Percentiles rank a stretch among this genome's conserved stretches.
Conservation (phyloP, 2,113 vertebrate genomes). For the Bagarius yarrelli region DNA sequence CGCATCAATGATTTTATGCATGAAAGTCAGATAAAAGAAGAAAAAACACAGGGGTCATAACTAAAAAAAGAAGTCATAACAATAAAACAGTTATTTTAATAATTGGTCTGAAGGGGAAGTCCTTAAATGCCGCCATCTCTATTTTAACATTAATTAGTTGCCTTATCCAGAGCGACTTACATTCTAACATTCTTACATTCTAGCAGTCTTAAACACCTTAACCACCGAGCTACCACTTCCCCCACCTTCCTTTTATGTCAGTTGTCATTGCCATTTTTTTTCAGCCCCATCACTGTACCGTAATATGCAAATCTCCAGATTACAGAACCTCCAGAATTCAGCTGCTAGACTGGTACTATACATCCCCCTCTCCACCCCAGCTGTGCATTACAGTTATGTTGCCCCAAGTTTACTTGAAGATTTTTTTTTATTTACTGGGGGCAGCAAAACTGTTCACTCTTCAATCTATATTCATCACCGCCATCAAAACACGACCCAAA, state of each 20-base stretch:
- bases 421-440: too few relatives aligned
- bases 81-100: neutral
- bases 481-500: neutral
- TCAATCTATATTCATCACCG: neutral
- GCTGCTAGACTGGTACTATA: neutral
- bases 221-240: too few relatives aligned
- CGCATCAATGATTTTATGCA: too few relatives aligned
- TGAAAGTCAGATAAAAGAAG: too few relatives aligned
- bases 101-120: neutral
- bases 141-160: neutral
- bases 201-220: too few relatives aligned
- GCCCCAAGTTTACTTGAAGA: neutral
- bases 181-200: too few relatives aligned
- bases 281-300: neutral
- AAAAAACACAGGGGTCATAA: too few relatives aligned
- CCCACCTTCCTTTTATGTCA: neutral
- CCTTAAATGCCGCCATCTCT: neutral
- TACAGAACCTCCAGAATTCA: neutral
- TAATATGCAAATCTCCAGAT: neutral
- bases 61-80: too few relatives aligned
- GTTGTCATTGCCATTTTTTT: neutral
- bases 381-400: neutral
- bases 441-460: too few relatives aligned
- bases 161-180: too few relatives aligned
- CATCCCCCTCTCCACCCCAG: neutral